These are phyloP conservation scores for Craseonycteris thonglongyai DNA, from an alignment of 2,113 vertebrate species.

Conservation along the genomic window DNA sequence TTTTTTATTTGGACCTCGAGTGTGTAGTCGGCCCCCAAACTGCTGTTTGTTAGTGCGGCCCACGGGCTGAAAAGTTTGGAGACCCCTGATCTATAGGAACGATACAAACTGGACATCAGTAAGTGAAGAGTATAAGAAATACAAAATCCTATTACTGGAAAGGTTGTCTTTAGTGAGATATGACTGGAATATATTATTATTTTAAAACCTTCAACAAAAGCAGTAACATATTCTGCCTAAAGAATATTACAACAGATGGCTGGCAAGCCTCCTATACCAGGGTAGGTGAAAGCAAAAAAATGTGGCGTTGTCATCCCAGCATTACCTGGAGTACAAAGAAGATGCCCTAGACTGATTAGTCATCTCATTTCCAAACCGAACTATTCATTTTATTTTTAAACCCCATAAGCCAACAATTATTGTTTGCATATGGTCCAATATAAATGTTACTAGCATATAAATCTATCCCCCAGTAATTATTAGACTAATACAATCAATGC, in stretches of 20 bases:
- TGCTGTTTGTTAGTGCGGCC: too few relatives aligned
- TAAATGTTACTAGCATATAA: background rate
- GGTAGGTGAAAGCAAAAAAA: slow-evolving; percentile 34
- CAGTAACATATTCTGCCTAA: background rate
- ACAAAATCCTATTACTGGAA: slow-evolving; percentile 35
- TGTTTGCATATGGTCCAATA: background rate
- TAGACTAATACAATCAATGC: background rate
- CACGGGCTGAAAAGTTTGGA: too few relatives aligned
- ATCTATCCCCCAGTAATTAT: background rate
- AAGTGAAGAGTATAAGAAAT: background rate
- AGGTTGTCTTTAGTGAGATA: slow-evolving; percentile 11
- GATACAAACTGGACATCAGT: background rate
- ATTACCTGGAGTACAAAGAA: background rate
- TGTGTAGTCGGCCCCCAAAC: too few relatives aligned
- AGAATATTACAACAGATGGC: slow-evolving; percentile 42
- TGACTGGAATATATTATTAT: slow-evolving; percentile 5
- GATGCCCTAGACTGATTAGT: background rate
- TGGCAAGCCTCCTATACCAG: background rate
- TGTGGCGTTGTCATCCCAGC: background rate
- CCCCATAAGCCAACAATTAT: background rate
- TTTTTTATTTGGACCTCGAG: too few relatives aligned
- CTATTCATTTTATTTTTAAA: background rate
- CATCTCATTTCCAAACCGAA: background rate
- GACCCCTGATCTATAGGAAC: background rate
- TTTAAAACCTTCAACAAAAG: slow-evolving; percentile 45